phyloP scores from a whole-genome alignment of 30 jellyfish, hydroid and myxozoan species.

The Haliclystus octoradiatus region DNA sequence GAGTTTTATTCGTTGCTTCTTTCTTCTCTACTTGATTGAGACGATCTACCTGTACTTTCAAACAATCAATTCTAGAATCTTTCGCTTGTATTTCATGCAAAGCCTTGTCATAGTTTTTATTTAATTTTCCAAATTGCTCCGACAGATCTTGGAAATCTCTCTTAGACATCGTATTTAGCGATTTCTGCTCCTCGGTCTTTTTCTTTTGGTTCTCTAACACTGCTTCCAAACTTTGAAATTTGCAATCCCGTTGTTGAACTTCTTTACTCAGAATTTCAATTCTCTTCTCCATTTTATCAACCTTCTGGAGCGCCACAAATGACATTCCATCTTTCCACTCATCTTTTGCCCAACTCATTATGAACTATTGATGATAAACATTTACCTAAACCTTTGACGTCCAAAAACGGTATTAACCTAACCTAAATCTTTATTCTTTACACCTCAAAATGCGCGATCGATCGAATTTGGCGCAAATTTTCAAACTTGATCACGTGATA shows the following conservation, averaged over 20 bases:
- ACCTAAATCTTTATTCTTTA: too few relatives aligned
- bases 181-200: slow-evolving; percentile 63
- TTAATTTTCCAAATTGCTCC: slow-evolving; percentile 26
- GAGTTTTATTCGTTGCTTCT: not conserved
- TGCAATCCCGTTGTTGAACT: slow-evolving; percentile 50
- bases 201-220: slow-evolving; percentile 54
- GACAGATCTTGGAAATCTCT: slow-evolving; percentile 48
- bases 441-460: too few relatives aligned
- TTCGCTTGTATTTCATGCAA: slow-evolving; percentile 66
- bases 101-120: slow-evolving; percentile 34
- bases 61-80: slow-evolving; percentile 44
- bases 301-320: slow-evolving; percentile 46
- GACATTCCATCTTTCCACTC: slow-evolving; percentile 84
- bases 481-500: not conserved
- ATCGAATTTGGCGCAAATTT: not conserved
- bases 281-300: slow-evolving; percentile 49
- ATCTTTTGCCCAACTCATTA: slow-evolving; percentile 93
- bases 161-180: slow-evolving; percentile 13
- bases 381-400: not conserved
- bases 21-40: not conserved
- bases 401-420: too few relatives aligned
- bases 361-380: not conserved
- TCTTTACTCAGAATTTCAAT: slow-evolving; percentile 60
- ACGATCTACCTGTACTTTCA: slow-evolving; percentile 45
- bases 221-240: slow-evolving; percentile 62